Base-by-base conservation (phyloP, 2,113 vertebrate species). In the Erinaceus europaeus region DNA sequence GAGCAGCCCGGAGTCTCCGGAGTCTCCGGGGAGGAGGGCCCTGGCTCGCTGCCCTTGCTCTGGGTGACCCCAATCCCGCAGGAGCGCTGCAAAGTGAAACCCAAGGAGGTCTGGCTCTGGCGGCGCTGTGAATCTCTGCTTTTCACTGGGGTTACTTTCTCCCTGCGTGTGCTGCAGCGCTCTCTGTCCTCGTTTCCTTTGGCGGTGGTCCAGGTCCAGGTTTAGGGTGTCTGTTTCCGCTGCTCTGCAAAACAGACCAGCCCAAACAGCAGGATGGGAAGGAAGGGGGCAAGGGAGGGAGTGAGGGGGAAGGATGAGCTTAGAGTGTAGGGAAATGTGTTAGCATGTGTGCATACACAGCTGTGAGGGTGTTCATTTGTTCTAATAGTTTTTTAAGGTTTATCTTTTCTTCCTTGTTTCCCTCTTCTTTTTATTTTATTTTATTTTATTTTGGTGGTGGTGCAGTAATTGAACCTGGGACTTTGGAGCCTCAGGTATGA, bases 151-250 rank as follows among this genome's bases (percentile, higher is more conserved):
- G 40, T 44, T 14, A 3, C 46, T 48, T 44, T 86, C 55, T 55
- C 73, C 80, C 83, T 82, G 87, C 48, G 29, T 52, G 79, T 55
- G 46, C 46, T 14, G 42, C 40, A 7, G 59, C 83, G 71, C 76
- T 72, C 72, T 89, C 52, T 86, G 94, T 80, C 84, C 90, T 95
- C 81, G 67, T 91, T 95, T 90, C 73, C 44, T 69, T 91, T 88
- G 93, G 88, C 91, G 80, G 52, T 81, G 87, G 81, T 86, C 83
- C 83, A 92, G 0, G 18, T n/a, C n/a, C n/a, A n/a, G n/a, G n/a
- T n/a, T n/a, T n/a, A n/a, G n/a, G n/a, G 86, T 73, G 72, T 88
- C 90, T 42, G 23, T 93, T 93, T 91, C 87, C 55, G 71, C 3
- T 17, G 32, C 77, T n/a, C n/a, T n/a, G n/a, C n/a, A n/a, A n/a